Evolutionary conservation across 2,113 vertebrate species (phyloP).

Genomic region (Tupaia tana): DNA sequence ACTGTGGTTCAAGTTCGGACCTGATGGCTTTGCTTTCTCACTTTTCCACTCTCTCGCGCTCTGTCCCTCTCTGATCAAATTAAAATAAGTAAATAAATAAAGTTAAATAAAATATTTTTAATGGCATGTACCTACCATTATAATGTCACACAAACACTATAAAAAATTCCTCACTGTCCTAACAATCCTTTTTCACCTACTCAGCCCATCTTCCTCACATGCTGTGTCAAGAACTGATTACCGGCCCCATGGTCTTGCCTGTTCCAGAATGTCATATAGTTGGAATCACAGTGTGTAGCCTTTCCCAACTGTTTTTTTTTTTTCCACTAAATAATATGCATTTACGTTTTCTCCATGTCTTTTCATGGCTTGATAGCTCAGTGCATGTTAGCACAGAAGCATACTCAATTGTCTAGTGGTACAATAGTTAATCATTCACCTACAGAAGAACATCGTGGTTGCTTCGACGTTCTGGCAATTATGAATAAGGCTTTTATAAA

Average conservation of each 20-base stretch:
- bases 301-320: not conserved
- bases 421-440: not conserved
- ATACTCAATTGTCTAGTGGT: not conserved
- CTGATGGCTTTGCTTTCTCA: too few relatives aligned
- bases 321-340: not conserved
- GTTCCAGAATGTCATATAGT: not conserved
- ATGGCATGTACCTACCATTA: not conserved
- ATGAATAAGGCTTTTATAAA: not conserved
- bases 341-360: not conserved
- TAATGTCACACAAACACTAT: not conserved
- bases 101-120: not conserved
- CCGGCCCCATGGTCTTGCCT: not conserved
- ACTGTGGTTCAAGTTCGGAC: too few relatives aligned
- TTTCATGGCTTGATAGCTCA: not conserved
- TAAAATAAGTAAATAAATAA: too few relatives aligned
- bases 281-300: not conserved
- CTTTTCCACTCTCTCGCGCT: too few relatives aligned
- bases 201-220: not conserved
- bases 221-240: not conserved
- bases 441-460: not conserved
- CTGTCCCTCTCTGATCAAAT: too few relatives aligned
- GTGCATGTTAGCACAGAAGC: not conserved
- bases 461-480: not conserved
- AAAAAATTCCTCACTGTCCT: not conserved
- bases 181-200: not conserved